Conservation (phyloP, 2,888 invertebrate genomes). For the Lepidonotus clava region DNA sequence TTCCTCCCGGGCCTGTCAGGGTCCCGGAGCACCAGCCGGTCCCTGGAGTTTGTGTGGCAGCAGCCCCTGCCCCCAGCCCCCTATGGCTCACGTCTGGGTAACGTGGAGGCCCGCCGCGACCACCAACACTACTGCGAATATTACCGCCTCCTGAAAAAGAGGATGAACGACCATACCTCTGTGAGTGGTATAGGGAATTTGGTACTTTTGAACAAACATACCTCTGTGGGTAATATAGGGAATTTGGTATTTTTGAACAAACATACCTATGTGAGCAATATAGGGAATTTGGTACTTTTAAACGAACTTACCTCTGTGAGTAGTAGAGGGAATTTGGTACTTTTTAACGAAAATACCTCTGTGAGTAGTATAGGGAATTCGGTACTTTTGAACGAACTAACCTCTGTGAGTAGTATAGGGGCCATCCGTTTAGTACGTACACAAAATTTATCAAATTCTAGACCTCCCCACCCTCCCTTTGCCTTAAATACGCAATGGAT, state of each 20-base stretch:
- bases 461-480: too few relatives aligned
- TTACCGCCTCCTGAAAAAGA: not conserved
- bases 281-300: not conserved
- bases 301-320: not conserved
- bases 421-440: too few relatives aligned
- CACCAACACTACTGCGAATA: slow-evolving; percentile 43
- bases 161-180: slow-evolving; percentile 39
- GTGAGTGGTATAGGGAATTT: not conserved
- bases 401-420: too few relatives aligned
- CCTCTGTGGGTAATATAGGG: not conserved
- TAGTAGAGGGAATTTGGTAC: not conserved
- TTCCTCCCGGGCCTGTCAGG: not conserved
- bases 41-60: slow-evolving; percentile 31
- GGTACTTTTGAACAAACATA: not conserved
- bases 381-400: too few relatives aligned
- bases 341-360: not conserved
- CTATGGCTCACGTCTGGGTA: not conserved
- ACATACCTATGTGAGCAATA: not conserved
- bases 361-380: not conserved
- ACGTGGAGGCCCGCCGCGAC: not conserved
- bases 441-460: too few relatives aligned
- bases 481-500: too few relatives aligned
- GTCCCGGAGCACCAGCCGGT: not conserved
- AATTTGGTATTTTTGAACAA: not conserved
- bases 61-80: slow-evolving; percentile 18